Evolutionary conservation across 2,113 vertebrate species (phyloP), one percentile per base, ranked within the genome.

Genomic region (Misgurnus mizolepis): DNA sequence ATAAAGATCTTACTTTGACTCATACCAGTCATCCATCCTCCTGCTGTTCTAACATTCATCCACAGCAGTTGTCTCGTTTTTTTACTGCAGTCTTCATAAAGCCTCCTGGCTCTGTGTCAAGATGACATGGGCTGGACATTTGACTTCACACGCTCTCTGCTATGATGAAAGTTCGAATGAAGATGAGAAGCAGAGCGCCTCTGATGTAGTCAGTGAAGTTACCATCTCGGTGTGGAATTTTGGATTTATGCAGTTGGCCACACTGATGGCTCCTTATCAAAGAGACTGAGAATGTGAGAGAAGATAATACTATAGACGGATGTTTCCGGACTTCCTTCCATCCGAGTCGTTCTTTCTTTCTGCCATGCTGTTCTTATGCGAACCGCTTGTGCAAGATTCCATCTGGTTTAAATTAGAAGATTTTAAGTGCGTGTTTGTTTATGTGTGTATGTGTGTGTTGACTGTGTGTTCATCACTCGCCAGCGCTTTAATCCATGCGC

Each of bases 401-500:
- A 80, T 72, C 55, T 81, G 79, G 79, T 80, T 81, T 84, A 73
- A 75, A 81, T 81, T 84, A 81, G 75, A 78, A 43, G 14, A 50
- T 75, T 77, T 84, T 68, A 74, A 34, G 27, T 34, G 27, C 27
- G 27, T 34, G 27, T 78, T 78, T 78, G 73, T 71, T 73, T 62
- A 69, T 56, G 60, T 18, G 68, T 69, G 50, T 74, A 74, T 83
- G 69, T 67, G 67, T 74, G 67, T 50, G 58, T 84, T 61, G 68
- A 75, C 64, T 78, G 39, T 50, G 67, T 56, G 68, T 47, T 61
- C 75, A 62, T 83, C 78, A 76, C 65, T 72, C 15, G 34, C 84
- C 77, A 67, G 60, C 71, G 15, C 79, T 67, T 86, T 69, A 70
- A 67, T 78, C 77, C 89, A 85, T 86, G 87, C 87, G 88, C 77